These are phyloP conservation scores for Dendronephthya gigantea DNA, from an alignment of 64 coral and sea anemone genomes.

Conservation along the genomic window DNA sequence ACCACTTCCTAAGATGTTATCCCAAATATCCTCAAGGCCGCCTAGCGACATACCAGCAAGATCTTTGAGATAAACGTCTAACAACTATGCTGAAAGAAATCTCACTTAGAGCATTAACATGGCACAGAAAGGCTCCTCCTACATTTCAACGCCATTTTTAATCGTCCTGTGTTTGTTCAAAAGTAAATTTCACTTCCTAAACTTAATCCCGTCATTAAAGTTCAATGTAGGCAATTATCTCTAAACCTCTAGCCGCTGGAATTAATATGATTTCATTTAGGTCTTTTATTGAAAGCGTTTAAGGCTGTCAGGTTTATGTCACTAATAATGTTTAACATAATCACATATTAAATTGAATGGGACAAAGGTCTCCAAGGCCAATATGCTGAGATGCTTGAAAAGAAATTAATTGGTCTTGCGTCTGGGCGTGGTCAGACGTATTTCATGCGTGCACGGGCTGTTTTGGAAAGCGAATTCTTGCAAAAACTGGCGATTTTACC, in stretches of 20 bases:
- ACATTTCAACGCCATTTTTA: background rate
- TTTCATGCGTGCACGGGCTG: background rate
- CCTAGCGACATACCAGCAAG: background rate
- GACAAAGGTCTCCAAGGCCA: background rate
- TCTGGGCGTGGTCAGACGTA: background rate
- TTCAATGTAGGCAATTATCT: background rate
- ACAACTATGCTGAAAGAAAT: background rate
- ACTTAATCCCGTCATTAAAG: background rate
- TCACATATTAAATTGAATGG: background rate
- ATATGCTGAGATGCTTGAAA: background rate
- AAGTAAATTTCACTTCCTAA: background rate
- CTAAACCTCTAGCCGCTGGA: background rate
- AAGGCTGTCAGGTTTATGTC: background rate
- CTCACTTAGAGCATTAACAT: background rate
- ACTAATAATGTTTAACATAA: background rate
- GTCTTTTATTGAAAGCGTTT: background rate
- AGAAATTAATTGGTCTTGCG: background rate
- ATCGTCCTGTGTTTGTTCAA: background rate
- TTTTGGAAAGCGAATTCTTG: background rate
- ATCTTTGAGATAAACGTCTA: background rate
- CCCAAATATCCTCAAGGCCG: background rate
- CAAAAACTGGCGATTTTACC: background rate
- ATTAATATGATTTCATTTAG: background rate
- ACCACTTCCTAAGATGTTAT: background rate
- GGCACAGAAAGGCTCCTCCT: background rate